Conservation (phyloP, 2,113 vertebrate genomes). For the Antennarius striatus region DNA sequence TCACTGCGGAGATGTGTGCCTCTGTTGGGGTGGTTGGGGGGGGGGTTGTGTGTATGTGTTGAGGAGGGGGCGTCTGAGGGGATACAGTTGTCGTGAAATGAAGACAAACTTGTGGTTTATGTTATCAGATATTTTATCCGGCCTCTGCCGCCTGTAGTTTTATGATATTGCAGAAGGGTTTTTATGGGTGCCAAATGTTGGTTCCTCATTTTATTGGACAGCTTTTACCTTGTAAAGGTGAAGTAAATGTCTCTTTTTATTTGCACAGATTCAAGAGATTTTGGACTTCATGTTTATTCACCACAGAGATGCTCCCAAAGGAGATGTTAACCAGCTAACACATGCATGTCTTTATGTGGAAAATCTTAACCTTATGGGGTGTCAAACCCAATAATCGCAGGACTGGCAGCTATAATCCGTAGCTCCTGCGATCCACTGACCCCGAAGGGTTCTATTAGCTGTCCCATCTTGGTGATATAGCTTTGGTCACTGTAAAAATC, state of each 20-base stretch:
- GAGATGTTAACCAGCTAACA: too few relatives aligned
- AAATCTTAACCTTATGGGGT: too few relatives aligned
- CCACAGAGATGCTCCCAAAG: too few relatives aligned
- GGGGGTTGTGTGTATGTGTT: background rate
- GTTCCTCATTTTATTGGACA: background rate
- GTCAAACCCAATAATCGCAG: too few relatives aligned
- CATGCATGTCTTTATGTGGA: too few relatives aligned
- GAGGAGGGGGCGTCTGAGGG: slow-evolving; percentile 14
- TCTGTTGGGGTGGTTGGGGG: too few relatives aligned
- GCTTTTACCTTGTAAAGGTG: background rate
- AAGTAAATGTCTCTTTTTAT: background rate
- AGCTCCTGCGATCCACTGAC: too few relatives aligned
- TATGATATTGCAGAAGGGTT: too few relatives aligned
- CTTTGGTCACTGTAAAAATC: background rate
- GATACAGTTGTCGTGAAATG: slow-evolving; percentile 18
- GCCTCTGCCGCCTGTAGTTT: background rate
- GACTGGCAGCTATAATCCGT: too few relatives aligned
- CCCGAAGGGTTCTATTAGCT: too few relatives aligned
- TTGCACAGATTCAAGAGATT: background rate
- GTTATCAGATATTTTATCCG: background rate
- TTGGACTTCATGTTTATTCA: background rate
- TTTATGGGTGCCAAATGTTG: background rate
- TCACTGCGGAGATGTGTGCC: slow-evolving; percentile 28
- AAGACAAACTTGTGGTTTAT: slow-evolving; percentile 14
- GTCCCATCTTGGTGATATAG: too few relatives aligned